Conservation (phyloP, 1,140 invertebrate genomes). For the Hylyphantes graminicola region DNA sequence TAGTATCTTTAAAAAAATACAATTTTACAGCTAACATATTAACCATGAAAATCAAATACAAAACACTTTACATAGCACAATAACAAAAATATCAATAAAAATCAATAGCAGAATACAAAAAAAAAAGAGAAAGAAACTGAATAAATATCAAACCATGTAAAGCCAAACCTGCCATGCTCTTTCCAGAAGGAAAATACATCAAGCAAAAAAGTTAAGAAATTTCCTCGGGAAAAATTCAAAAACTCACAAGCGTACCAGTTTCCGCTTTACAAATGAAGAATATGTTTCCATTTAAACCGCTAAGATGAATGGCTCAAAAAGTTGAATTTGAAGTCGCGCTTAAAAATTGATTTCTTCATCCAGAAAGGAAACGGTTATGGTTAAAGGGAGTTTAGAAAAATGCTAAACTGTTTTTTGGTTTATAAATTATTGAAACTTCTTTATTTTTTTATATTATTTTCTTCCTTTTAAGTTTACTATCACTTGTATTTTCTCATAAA, state of each 20-base stretch:
- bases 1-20: too few species aligned
- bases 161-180: slow-evolving; percentile 5
- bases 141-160: not conserved
- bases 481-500: too few species aligned
- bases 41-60: not conserved
- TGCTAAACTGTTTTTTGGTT: slow-evolving; percentile 19
- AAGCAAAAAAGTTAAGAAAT: slow-evolving; percentile 34
- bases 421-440: slow-evolving; percentile 33
- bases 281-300: slow-evolving; percentile 41
- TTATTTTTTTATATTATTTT: not conserved
- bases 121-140: not conserved
- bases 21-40: too few species aligned
- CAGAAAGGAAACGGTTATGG: not conserved
- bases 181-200: slow-evolving; percentile 19
- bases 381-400: not conserved
- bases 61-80: not conserved
- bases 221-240: slow-evolving; percentile 3
- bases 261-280: slow-evolving; percentile 27
- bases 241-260: slow-evolving; percentile 16
- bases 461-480: too few species aligned
- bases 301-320: slow-evolving; percentile 35
- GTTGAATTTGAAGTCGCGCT: slow-evolving; percentile 32
- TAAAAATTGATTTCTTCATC: slow-evolving; percentile 49
- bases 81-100: not conserved
- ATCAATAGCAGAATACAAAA: too few species aligned